Base-by-base conservation (phyloP, 1,140 invertebrate species). In the Cryptotermes secundus region DNA sequence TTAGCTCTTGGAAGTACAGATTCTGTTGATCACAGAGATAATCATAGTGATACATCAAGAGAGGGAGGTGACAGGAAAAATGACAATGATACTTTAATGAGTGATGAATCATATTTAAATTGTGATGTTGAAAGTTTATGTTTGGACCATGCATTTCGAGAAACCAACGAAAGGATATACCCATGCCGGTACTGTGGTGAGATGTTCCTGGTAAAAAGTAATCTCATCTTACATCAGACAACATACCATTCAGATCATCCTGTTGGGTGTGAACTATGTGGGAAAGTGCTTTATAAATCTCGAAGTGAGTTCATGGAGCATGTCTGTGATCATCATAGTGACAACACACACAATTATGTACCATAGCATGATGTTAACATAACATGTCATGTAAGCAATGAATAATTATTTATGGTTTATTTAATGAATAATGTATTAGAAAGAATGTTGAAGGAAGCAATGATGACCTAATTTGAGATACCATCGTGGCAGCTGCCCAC, bases 201-300 rank as follows among this genome's bases (percentile, higher is more conserved):
- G 53, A 83, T 83, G 83, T 83, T 83, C 35, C n/a, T 83, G 22
- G 83, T 83, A 36, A 83, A 79, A 79, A 83, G 83, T 59, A 83
- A 79, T 79, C 36, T 83, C 24, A 38, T 83, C 12, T 59, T 65
- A 34, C 83, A 83, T 38, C 83, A 83, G 36, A 83, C 83, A n/a
- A 83, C 83, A 3, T 83, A 79, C 53, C 83, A 83, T 34, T 79
- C 83, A 42, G 83, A 83, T 34, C 83, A 79, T 36, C 36, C 83
- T 19, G 83, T 83, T 19, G 53, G 72, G 12, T 83, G 83, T 83
- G 83, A 83, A 38, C 72, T 42, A 35, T 83, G 83, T 36, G 83
- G 83, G 34, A 79, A 79, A 59, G 83, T 83, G n/a, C 36, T 72
- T 42, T 79, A 79, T 10, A 82, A 59, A 6, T 83, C 83, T 22